Evolutionary conservation across 2,888 invertebrate genomes (phyloP).

Genomic region (Lymantria dispar): DNA sequence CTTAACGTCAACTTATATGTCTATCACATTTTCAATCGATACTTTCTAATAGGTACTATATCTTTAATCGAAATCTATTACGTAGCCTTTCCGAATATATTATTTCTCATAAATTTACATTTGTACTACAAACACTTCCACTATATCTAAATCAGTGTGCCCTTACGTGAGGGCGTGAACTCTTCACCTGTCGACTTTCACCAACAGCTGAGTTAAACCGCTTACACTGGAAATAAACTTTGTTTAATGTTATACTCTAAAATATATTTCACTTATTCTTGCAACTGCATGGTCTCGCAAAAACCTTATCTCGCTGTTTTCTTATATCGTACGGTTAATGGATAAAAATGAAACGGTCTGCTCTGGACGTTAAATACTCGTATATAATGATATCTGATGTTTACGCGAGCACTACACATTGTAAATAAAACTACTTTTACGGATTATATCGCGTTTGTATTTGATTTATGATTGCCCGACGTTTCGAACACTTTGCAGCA

Average conservation of each 20-base stretch:
- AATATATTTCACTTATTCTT: slow-evolving; percentile 56
- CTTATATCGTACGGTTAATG: slow-evolving; percentile 48
- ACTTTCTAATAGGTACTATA: background rate
- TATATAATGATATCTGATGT: too few species aligned
- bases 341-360: slow-evolving; percentile 45
- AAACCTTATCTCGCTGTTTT: slow-evolving; percentile 48
- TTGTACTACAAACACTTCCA: slow-evolving; percentile 9
- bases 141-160: slow-evolving; percentile 3
- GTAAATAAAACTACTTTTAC: too few species aligned
- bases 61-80: background rate
- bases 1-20: too few species aligned
- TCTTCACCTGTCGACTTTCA: slow-evolving; percentile 59
- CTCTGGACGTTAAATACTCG: slow-evolving; percentile 39
- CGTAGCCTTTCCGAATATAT: background rate
- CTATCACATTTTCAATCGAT: too few species aligned
- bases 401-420: too few species aligned
- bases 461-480: too few species aligned
- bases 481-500: too few species aligned
- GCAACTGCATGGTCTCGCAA: slow-evolving; percentile 19
- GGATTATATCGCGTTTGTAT: too few species aligned
- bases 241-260: slow-evolving; percentile 44
- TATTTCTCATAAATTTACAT: background rate
- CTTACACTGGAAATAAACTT: slow-evolving; percentile 56
- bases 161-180: slow-evolving; percentile 28
- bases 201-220: slow-evolving; percentile 52